phyloP scores from a whole-genome alignment of 2,888 invertebrate genomes.

The Harpalus rubripes region DNA sequence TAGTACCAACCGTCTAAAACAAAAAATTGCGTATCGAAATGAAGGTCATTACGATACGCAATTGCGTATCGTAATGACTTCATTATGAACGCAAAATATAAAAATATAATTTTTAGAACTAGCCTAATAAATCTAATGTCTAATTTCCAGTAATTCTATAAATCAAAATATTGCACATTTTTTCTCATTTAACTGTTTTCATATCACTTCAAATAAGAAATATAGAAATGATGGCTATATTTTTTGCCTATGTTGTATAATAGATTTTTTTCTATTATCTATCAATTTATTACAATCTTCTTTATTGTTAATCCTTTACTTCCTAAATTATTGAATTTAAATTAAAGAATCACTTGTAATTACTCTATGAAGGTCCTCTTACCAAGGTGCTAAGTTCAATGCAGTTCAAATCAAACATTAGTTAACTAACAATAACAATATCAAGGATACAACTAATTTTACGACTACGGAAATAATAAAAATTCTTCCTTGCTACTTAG shows the following conservation, averaged over 20 bases:
- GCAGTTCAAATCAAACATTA: conserved; percentile 4
- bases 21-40: too few relatives aligned
- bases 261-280: neutral
- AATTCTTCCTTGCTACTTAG: neutral
- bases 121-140: too few relatives aligned
- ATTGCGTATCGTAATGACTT: too few relatives aligned
- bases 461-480: conserved; percentile 11
- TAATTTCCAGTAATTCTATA: too few relatives aligned
- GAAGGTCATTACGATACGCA: too few relatives aligned
- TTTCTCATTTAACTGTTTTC: too few relatives aligned
- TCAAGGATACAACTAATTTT: neutral
- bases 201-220: too few relatives aligned
- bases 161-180: too few relatives aligned
- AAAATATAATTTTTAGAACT: too few relatives aligned
- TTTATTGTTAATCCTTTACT: neutral
- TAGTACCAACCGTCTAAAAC: too few relatives aligned
- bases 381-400: conserved; percentile 11
- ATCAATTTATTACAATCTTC: neutral
- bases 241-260: neutral
- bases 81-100: too few relatives aligned
- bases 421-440: neutral
- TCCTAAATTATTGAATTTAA: neutral
- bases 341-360: neutral
- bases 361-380: neutral
- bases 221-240: too few relatives aligned